Base-by-base conservation (phyloP, 1,140 invertebrate species). In the Drosophila nikananu region DNA sequence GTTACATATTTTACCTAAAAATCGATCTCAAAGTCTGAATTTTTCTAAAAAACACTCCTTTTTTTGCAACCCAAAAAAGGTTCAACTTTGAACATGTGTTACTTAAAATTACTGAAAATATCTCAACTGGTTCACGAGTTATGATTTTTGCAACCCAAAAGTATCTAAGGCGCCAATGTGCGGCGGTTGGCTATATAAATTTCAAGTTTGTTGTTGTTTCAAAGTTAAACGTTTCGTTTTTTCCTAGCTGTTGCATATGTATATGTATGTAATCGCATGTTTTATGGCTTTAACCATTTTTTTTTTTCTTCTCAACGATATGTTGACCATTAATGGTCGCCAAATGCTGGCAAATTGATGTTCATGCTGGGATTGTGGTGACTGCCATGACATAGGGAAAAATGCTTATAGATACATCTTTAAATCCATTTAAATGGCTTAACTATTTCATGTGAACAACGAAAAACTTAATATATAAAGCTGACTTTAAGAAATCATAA, bases 291-390 rank as follows among this genome's bases (percentile, higher is more conserved):
- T 51, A 73, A 42, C 67, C 54, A 59, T 59, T n/a, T n/a, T n/a
- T n/a, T 46, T 41, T 21, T 10, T 48, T 32, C 17, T 30, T 7
- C 15, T n/a, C 9, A 25, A 12, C 65, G 58, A 82, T 80, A 83
- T 71, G 61, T 66, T 83, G 55, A 70, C 81, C 73, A 81, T 73
- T 81, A 73, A 67, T 79, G 68, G 57, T 73, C 66, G 42, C 70
- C 71, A 73, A 73, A 73, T 73, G 58, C 70, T 73, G 37, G 67
- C 68, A 73, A 73, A 73, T 73, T 73, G 71, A 73, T 73, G 67
- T 73, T 73, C 68, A 73, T 44, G 67, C 54, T 51, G 67, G 49
- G 65, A 59, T 49, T 42, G 39, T 44, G 49, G 67, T 30, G 64
- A n/a, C 30, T 23, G 46, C 37, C 35, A 32, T 21, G 23, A 32